phyloP scores from a whole-genome alignment of 2,797 vertebrate genomes.

The Danio tinwini region DNA sequence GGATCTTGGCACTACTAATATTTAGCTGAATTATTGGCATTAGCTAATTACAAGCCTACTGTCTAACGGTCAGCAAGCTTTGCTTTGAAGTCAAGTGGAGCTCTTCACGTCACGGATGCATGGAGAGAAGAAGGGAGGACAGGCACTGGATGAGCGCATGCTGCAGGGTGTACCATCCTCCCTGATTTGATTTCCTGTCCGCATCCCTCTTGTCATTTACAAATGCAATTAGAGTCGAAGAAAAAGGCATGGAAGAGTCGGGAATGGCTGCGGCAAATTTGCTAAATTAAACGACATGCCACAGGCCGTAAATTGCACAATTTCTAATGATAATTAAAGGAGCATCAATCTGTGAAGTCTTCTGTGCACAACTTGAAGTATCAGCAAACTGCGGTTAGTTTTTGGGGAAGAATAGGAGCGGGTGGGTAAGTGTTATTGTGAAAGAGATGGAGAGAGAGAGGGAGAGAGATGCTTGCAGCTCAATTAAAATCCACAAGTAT shows the following conservation, averaged over 20 bases:
- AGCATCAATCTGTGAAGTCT: constrained; percentile 65
- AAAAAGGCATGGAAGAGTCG: constrained; percentile 59
- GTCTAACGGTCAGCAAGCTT: constrained; percentile 10
- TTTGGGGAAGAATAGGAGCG: constrained; percentile 44
- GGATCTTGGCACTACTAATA: constrained; percentile 42
- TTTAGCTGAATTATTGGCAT: constrained; percentile 43
- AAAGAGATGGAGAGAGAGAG: constrained; percentile 30
- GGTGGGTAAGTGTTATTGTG: constrained; percentile 23
- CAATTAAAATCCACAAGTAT: constrained; percentile 80
- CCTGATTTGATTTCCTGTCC: constrained; percentile 35
- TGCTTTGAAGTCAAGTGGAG: constrained; percentile 33
- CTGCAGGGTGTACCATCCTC: constrained; percentile 33
- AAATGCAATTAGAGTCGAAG: constrained; percentile 43
- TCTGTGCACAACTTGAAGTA: constrained; percentile 69
- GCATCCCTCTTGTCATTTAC: constrained; percentile 60
- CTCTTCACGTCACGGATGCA: constrained; percentile 43
- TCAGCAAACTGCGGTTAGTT: constrained; percentile 57
- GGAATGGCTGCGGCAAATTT: constrained; percentile 58
- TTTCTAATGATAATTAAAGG: constrained; percentile 74
- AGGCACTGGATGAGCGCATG: constrained; percentile 17
- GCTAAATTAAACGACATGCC: constrained; percentile 61
- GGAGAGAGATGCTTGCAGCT: constrained; percentile 57
- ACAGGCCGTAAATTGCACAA: constrained; percentile 66
- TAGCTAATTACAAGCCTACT: constrained; percentile 45
- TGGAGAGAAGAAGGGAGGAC: constrained; percentile 25